Evolutionary conservation across 1,140 invertebrate species (phyloP).

Genomic region (Saccostrea cuccullata): DNA sequence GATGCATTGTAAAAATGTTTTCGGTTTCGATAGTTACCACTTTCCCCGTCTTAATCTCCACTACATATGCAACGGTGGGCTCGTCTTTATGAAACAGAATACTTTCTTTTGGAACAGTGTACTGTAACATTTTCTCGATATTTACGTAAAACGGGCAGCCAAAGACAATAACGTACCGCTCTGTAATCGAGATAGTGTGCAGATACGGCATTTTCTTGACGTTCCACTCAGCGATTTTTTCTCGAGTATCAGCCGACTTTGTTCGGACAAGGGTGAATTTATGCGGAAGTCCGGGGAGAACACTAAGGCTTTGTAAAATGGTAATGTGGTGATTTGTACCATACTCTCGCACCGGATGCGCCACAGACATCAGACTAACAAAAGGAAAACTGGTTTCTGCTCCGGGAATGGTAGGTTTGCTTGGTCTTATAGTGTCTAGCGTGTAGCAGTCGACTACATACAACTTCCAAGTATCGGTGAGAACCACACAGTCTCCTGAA

Average conservation of each 20-base stretch:
- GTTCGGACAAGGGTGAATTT: constrained; percentile 65
- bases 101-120: constrained; percentile 63
- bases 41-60: constrained; percentile 66
- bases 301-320: constrained; percentile 65
- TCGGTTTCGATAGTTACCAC: constrained; percentile 61
- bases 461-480: constrained; percentile 73
- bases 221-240: constrained; percentile 66
- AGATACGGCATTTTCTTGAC: constrained; percentile 72
- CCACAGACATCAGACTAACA: constrained; percentile 64
- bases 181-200: constrained; percentile 74
- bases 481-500: constrained; percentile 61
- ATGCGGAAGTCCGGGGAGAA: constrained; percentile 57
- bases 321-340: constrained; percentile 63
- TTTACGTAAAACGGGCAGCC: constrained; percentile 69
- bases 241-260: constrained; percentile 60
- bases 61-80: constrained; percentile 63
- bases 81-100: constrained; percentile 66
- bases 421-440: constrained; percentile 57
- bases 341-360: constrained; percentile 69
- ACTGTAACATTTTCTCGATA: constrained; percentile 62
- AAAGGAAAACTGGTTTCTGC: constrained; percentile 45
- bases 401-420: constrained; percentile 41
- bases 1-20: constrained; percentile 69
- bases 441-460: constrained; percentile 63
- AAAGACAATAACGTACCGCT: constrained; percentile 70